Base-by-base conservation (phyloP, 2,113 vertebrate species). In the Cichladusa arquata region DNA sequence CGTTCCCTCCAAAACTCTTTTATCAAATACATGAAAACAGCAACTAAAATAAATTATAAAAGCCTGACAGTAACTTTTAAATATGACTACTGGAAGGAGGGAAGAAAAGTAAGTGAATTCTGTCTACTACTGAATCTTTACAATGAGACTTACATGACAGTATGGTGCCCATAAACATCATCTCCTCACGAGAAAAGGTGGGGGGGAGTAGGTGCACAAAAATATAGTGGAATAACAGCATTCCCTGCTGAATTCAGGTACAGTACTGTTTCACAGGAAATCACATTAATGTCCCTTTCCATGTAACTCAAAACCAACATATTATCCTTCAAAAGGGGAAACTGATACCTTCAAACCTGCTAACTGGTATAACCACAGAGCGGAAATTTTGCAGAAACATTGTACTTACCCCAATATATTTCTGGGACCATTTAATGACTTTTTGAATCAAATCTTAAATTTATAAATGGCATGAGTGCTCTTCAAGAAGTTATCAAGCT, bases 111-210 rank as follows among this genome's bases (percentile, higher is more conserved):
- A 78, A 70, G 20, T 36, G 23, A 53, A 44, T 80, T 86, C 18
- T 58, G 4, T 25, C 40, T 56, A 40, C 20, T 86, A 33, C 3
- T 44, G 33, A 88, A 45, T 36, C 28, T 18, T 44, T 87, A 34
- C 14, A 58, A 29, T 20, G 36, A 44, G 33, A 12, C 6, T 31
- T 57, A 31, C 5, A 56, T 4, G 22, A 80, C 31, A 8, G 6
- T 19, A 64, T n/a, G 40, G 12, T 48, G 4, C 5, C 20, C n/a
- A 56, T 11, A 76, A 88, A 78, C 3, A 73, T 8, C 18, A 48
- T 0, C 8, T 3, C 7, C 10, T 33, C 51, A n/a, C 0, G 0
- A 56, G 45, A 67, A 53, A 29, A 7, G 1, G 26, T 4, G 0
- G 0, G 11, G 42, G 5, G 2, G 1, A 7, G 1, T 4, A 14